Evolutionary conservation across 2,888 invertebrate genomes (phyloP), one percentile per base, ranked within the genome.

Genomic region (Tiphia femorata): DNA sequence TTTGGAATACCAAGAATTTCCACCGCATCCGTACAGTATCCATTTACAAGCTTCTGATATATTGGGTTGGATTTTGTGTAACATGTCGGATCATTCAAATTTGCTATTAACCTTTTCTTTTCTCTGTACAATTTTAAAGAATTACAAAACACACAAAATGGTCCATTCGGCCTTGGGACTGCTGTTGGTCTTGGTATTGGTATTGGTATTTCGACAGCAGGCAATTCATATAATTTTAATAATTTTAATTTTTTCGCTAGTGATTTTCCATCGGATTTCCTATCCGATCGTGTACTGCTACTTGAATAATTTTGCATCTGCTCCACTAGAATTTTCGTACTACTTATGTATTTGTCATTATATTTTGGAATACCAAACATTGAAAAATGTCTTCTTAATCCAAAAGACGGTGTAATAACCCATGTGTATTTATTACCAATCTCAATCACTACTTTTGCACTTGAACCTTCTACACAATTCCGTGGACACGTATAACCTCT

Each of bases 351-450:
- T 25, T 78, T 76, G 42, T 70, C 77, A 42, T 80, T 80, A 46
- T 80, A 78, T 47, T 81, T 81, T 2, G 84, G 83, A 49, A 84
- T 79, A 23, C 81, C 84, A 55, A 83, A 82, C 64, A 84, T 75
- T 1, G 83, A 81, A 51, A 80, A 82, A 47, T 84, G 84, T 40
- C 82, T 72, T 29, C 75, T 75, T 7, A 84, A 60, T 4, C 80
- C 80, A 61, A 79, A 82, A 47, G 77, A 75, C 0, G 84, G 83
- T 5, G 80, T 80, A 46, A 84, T 78, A 3, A 84, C 78, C 84
- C 84, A 84, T 0, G 84, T 84, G 25, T 78, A 84, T 57, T 84
- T 84, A 49, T 84, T 84, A 19, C 84, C 84, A 50, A 84, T 84
- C 64, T 84, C 84, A 23, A 84, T 79, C 1, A 84, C 84, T 20